A percentile compares a stretch with the other conserved stretches of the same genome.
These are phyloP conservation scores for Leptodactylus fallax DNA, from an alignment of 2,797 vertebrate genomes.

Conservation along the genomic window DNA sequence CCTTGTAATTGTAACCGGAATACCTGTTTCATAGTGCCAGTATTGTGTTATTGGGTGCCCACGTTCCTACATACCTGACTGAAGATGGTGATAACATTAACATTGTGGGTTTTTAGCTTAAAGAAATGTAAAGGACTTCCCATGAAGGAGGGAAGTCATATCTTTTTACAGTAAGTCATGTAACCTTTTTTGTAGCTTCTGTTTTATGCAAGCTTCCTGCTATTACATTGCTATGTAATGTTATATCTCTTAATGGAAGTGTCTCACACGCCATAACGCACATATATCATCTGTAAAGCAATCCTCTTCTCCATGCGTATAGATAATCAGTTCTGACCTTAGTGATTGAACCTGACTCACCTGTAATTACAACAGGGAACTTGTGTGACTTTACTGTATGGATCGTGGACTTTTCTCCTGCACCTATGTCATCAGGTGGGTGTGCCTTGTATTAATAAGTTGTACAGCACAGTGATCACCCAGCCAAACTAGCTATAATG, in stretches of 20 bases:
- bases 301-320: background rate
- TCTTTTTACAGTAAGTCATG: background rate
- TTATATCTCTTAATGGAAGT: background rate
- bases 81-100: background rate
- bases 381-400: background rate
- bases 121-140: background rate
- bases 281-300: background rate
- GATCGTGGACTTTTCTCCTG: conserved; percentile 47
- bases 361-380: background rate
- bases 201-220: background rate
- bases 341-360: background rate
- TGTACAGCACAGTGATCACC: background rate
- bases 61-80: background rate
- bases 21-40: too few species aligned
- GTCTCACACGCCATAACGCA: background rate
- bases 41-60: background rate
- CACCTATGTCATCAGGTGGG: conserved; percentile 12
- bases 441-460: conserved; percentile 13
- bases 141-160: background rate
- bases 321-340: background rate
- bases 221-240: background rate
- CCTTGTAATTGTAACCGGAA: too few species aligned
- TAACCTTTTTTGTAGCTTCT: background rate
- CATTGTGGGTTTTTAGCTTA: background rate
- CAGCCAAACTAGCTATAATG: background rate